Evolutionary conservation across 2,797 vertebrate species (phyloP), one percentile per base, ranked within the genome.

Genomic region (Pteropus rufus): DNA sequence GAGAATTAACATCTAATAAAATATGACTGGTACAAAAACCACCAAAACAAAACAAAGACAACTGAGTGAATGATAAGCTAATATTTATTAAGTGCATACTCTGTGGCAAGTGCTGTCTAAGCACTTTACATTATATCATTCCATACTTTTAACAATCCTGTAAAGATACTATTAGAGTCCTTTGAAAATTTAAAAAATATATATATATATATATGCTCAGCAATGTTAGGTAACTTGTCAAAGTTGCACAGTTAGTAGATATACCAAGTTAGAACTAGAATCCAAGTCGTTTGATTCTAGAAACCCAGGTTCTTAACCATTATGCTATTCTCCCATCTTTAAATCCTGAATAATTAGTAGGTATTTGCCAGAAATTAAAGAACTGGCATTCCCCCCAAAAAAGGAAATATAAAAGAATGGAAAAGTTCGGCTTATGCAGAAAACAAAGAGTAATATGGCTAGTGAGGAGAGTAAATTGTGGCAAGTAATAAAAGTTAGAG

Each of bases 1-100:
- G 23, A 89, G 54, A 95, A 89, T 72, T 46, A 86, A 79, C 88
- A 95, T 89, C 95, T 96, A 98, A 97, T 96, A 98, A 98, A 98
- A 98, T 62, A 93, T 65, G 70, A 36, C 44, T 52, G 34, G 49
- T 87, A 80, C 18, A 73, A 81, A 70, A 56, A 52, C 75, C 36
- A 58, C 23, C n/a, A 26, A 90, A 39, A 12, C 31, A 85, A 76
- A 90, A 49, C 18, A 89, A 90, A 87, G 44, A 65, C 23, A 89
- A 67, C 44, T 93, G 26, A 89, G 39, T 67, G 56, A 89, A 86
- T 72, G 67, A 76, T 49, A 90, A 52, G 19, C 34, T 92, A 88
- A 56, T 62, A 65, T 89, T 92, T 70, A 73, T 69, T 56, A 96
- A 87, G 24, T 81, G 41, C 72, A 81, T 64, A 52, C 31, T n/a